Evolutionary conservation across 2,797 vertebrate species (phyloP).

Genomic region (Esox masquinongy): DNA sequence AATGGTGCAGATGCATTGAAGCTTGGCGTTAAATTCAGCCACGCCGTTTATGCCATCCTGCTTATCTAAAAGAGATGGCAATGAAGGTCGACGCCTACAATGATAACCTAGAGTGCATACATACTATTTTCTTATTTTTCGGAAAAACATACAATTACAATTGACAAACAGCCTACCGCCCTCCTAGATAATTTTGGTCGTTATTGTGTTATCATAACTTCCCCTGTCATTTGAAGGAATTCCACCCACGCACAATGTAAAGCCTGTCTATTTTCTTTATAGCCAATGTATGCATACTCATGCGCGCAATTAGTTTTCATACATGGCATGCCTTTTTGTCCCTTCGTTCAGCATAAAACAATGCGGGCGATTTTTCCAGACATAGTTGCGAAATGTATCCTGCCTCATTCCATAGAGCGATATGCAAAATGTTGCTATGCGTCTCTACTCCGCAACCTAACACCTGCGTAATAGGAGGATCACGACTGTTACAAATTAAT

Average conservation of each 20-base stretch:
- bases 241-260: constrained; percentile 60
- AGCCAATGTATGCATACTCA: constrained; percentile 34
- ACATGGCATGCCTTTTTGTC: constrained; percentile 44
- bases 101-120: neutral
- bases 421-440: constrained; percentile 36
- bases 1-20: constrained; percentile 32
- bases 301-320: constrained; percentile 58
- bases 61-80: constrained; percentile 23
- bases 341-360: constrained; percentile 41
- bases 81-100: constrained; percentile 39
- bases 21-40: constrained; percentile 44
- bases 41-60: constrained; percentile 12
- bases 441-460: constrained; percentile 38
- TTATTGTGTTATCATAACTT: constrained; percentile 57
- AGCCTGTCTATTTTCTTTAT: neutral
- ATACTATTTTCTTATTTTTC: neutral
- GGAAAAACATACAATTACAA: neutral
- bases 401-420: constrained; percentile 41
- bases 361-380: constrained; percentile 46
- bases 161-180: neutral
- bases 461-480: constrained; percentile 54
- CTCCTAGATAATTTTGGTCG: constrained; percentile 7
- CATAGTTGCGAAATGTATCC: constrained; percentile 20
- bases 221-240: constrained; percentile 56
- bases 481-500: constrained; percentile 33